phyloP scores from a whole-genome alignment of 2,888 invertebrate genomes.

The Papilio protenor region DNA sequence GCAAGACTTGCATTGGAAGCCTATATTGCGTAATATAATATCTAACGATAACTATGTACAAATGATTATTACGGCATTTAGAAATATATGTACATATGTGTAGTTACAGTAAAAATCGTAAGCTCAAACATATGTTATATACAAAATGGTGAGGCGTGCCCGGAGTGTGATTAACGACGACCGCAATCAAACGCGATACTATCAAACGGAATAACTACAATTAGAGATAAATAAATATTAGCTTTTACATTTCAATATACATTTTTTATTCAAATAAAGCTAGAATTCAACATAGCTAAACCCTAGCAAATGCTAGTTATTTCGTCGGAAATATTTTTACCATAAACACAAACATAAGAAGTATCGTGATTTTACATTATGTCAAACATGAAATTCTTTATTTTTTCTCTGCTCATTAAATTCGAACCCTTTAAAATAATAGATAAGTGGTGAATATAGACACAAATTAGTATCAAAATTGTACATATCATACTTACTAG shows the following conservation, averaged over 20 bases:
- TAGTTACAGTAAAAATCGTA: background rate
- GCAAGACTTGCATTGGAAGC: too few species aligned
- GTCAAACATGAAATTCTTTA: background rate
- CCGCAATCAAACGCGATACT: slow-evolving; percentile 67
- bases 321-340: background rate
- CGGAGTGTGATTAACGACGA: slow-evolving; percentile 65
- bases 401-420: background rate
- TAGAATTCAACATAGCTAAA: background rate
- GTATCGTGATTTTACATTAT: background rate
- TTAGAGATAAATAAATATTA: background rate
- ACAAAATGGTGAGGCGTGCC: slow-evolving; percentile 56
- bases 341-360: background rate
- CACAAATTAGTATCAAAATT: too few species aligned
- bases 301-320: too few species aligned
- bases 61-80: slow-evolving; percentile 1
- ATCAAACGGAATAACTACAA: slow-evolving; percentile 49
- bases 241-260: background rate
- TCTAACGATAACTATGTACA: background rate
- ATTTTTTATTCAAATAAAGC: background rate
- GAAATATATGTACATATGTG: background rate
- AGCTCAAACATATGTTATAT: slow-evolving; percentile 5
- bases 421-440: background rate
- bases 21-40: too few species aligned
- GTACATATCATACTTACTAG: slow-evolving; percentile 85
- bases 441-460: too few species aligned